Percentiles rank a stretch among this genome's conserved stretches.
Evolutionary conservation across 2,888 invertebrate genomes (phyloP).

Genomic region (Hoplodrina blanda): DNA sequence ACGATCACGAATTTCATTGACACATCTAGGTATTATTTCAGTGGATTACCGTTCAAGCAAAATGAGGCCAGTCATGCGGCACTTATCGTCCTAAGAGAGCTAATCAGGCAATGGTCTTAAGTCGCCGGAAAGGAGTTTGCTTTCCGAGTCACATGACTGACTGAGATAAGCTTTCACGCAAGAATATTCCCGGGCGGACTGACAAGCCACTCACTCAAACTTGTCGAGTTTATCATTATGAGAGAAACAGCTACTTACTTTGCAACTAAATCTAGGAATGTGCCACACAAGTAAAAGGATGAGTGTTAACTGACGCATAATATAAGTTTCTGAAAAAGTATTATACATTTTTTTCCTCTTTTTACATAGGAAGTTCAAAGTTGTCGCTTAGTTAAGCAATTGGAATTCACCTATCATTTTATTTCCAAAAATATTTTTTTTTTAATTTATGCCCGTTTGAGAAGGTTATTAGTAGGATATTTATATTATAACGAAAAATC

Average conservation of each 20-base stretch:
- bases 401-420: too few relatives aligned
- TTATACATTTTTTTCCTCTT: not conserved
- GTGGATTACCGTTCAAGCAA: slow-evolving; percentile 44
- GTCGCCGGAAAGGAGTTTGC: slow-evolving; percentile 47
- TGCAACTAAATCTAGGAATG: slow-evolving; percentile 12
- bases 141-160: slow-evolving; percentile 48
- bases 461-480: too few relatives aligned
- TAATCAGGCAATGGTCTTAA: slow-evolving; percentile 54
- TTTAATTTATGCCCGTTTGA: too few relatives aligned
- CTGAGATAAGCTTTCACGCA: slow-evolving; percentile 47
- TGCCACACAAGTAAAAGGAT: not conserved
- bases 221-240: slow-evolving; percentile 51
- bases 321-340: slow-evolving; percentile 3
- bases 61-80: slow-evolving; percentile 45
- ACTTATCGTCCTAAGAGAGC: slow-evolving; percentile 51
- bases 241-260: slow-evolving; percentile 25
- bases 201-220: slow-evolving; percentile 42
- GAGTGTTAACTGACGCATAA: not conserved
- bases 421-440: too few relatives aligned
- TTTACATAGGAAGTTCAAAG: too few relatives aligned
- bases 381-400: not conserved
- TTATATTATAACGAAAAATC: not conserved
- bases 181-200: slow-evolving; percentile 47
- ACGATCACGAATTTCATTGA: slow-evolving; percentile 39
- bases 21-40: slow-evolving; percentile 51